Evolutionary conservation across 2,113 vertebrate genomes (phyloP).

Genomic region (Lynx canadensis): DNA sequence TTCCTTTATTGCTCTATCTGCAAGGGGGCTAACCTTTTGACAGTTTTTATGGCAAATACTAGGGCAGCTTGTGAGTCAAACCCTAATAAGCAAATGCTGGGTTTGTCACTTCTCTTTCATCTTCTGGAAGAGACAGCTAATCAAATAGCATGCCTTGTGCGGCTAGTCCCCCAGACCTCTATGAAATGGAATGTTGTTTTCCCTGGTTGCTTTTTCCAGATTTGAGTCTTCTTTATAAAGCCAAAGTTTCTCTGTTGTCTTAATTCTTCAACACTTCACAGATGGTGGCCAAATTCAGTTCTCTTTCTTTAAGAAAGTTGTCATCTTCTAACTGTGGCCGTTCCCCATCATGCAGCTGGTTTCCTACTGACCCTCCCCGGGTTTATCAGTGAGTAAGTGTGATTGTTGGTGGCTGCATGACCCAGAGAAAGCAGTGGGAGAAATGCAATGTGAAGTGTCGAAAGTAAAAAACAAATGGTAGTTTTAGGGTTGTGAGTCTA

Average conservation of each 20-base stretch:
- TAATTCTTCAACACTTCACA: background rate
- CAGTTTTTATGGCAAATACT: conserved; percentile 42
- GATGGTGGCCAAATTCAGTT: background rate
- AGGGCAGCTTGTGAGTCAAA: conserved; percentile 59
- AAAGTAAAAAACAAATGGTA: background rate
- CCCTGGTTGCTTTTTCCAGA: background rate
- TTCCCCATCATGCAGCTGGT: background rate
- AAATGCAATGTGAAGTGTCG: background rate
- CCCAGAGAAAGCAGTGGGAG: background rate
- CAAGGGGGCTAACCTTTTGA: conserved; percentile 29
- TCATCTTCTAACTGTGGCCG: background rate
- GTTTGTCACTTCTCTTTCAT: background rate
- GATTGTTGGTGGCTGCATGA: background rate
- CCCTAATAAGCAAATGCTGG: background rate
- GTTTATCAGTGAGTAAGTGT: background rate
- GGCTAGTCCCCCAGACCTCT: background rate
- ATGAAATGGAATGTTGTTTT: background rate
- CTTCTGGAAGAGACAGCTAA: background rate
- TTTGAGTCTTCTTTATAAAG: background rate
- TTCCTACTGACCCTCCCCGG: background rate
- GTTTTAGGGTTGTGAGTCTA: background rate
- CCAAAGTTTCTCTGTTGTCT: background rate
- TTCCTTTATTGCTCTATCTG: conserved; percentile 36
- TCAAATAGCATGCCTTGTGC: background rate
- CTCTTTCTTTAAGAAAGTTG: background rate